phyloP scores from a whole-genome alignment of 1,140 invertebrate species.

The Zaprionus camerounensis region DNA sequence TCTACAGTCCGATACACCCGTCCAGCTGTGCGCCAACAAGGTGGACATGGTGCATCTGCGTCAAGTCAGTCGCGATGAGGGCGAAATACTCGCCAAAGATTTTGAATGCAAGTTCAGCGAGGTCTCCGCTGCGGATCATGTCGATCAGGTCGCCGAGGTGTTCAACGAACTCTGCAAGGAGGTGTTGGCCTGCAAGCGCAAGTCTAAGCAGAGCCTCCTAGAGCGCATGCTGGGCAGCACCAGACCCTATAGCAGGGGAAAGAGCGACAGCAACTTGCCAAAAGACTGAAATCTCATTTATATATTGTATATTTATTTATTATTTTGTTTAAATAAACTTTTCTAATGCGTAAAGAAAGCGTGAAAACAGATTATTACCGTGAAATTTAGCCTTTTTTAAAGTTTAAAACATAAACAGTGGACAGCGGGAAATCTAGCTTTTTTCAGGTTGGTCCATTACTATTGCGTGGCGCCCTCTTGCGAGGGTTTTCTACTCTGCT shows the following conservation, averaged over 20 bases:
- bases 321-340: slow-evolving; percentile 37
- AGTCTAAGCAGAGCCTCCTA: slow-evolving; percentile 93
- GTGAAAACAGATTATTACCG: too few relatives aligned
- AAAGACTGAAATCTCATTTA: slow-evolving; percentile 87
- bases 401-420: too few relatives aligned
- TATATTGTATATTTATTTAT: slow-evolving; percentile 5
- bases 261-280: slow-evolving; percentile 93
- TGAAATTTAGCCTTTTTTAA: too few relatives aligned
- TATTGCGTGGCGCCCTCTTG: too few relatives aligned
- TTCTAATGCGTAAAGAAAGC: slow-evolving; percentile 7
- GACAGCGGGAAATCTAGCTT: too few relatives aligned
- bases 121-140: slow-evolving; percentile 95
- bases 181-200: slow-evolving; percentile 90
- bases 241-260: slow-evolving; percentile 91
- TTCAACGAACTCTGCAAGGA: slow-evolving; percentile 94
- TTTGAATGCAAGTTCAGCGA: slow-evolving; percentile 95
- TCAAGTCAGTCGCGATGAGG: slow-evolving; percentile 94
- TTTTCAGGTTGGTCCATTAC: too few relatives aligned
- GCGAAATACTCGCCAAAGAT: slow-evolving; percentile 94
- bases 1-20: slow-evolving; percentile 89
- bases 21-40: slow-evolving; percentile 91
- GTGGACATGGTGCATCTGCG: slow-evolving; percentile 95
- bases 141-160: slow-evolving; percentile 91
- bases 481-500: too few relatives aligned
- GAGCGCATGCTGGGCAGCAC: slow-evolving; percentile 92